These are phyloP conservation scores for Pimpla rufipes DNA, from an alignment of 2,888 invertebrate genomes.

Conservation along the genomic window DNA sequence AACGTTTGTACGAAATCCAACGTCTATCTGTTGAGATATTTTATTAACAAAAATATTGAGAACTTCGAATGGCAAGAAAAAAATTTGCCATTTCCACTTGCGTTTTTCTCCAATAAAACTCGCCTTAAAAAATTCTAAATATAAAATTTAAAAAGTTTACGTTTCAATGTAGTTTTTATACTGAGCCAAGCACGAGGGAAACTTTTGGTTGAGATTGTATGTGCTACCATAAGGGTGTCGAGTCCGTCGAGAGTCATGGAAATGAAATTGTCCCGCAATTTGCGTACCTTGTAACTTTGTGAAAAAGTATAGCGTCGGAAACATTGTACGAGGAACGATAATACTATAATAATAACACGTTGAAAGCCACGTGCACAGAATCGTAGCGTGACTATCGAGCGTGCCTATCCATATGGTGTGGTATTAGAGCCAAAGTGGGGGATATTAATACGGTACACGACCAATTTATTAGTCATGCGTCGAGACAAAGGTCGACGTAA, in stretches of 20 bases:
- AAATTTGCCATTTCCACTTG: too few relatives aligned
- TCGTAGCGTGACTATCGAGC: conserved; percentile 17
- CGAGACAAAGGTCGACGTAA: conserved; percentile 29
- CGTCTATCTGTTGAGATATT: too few relatives aligned
- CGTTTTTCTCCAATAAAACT: too few relatives aligned
- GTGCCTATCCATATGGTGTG: conserved; percentile 12
- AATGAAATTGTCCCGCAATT: background rate
- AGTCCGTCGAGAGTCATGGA: too few relatives aligned
- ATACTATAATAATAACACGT: conserved; percentile 26
- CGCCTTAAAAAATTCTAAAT: too few relatives aligned
- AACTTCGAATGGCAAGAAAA: too few relatives aligned
- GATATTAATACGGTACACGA: conserved; percentile 37
- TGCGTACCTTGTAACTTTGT: too few relatives aligned
- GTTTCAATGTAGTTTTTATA: too few relatives aligned
- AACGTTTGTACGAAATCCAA: too few relatives aligned
- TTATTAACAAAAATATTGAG: too few relatives aligned
- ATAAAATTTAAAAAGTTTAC: too few relatives aligned
- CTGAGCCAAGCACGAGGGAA: background rate
- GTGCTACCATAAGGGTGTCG: too few relatives aligned
- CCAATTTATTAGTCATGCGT: conserved; percentile 55
- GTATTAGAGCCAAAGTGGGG: conserved; percentile 10
- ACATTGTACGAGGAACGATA: conserved; percentile 8
- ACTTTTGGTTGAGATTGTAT: background rate
- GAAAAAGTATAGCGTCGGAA: background rate
- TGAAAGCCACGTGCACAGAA: conserved; percentile 22